Conservation (phyloP, 2,113 vertebrate species). For the Clarias magur region DNA sequence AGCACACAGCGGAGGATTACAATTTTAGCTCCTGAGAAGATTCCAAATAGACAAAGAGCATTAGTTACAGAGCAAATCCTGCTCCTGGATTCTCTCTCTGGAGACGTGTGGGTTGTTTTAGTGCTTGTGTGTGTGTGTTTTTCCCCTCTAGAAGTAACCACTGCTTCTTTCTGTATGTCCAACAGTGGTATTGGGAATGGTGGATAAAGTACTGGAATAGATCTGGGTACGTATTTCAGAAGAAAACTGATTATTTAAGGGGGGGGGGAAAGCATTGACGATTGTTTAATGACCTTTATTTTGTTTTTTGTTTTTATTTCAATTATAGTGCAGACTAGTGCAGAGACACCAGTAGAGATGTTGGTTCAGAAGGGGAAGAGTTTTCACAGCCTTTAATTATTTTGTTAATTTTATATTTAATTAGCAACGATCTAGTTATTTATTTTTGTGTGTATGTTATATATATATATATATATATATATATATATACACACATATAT, state of each 20-base stretch:
- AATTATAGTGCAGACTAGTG: background rate
- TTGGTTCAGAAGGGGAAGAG: background rate
- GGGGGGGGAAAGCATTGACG: too few relatives aligned
- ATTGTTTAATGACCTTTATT: background rate
- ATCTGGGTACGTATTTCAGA: background rate
- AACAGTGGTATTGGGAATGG: background rate
- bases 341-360: background rate
- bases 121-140: too few relatives aligned
- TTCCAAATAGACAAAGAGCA: conserved; percentile 1
- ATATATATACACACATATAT: too few relatives aligned
- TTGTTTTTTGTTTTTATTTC: background rate
- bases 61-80: conserved; percentile 12
- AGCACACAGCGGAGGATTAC: conserved; percentile 27
- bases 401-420: background rate
- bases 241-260: background rate
- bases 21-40: conserved; percentile 1
- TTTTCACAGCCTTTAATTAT: background rate
- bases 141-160: background rate
- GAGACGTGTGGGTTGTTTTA: background rate
- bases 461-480: too few relatives aligned
- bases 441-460: too few relatives aligned
- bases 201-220: background rate
- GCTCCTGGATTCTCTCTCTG: conserved; percentile 5
- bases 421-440: background rate
- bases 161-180: background rate